A percentile compares a stretch with the other conserved stretches of the same genome.
These are phyloP conservation scores for Polydrusus tereticollis DNA, from an alignment of 2,888 invertebrate species.

Conservation along the genomic window DNA sequence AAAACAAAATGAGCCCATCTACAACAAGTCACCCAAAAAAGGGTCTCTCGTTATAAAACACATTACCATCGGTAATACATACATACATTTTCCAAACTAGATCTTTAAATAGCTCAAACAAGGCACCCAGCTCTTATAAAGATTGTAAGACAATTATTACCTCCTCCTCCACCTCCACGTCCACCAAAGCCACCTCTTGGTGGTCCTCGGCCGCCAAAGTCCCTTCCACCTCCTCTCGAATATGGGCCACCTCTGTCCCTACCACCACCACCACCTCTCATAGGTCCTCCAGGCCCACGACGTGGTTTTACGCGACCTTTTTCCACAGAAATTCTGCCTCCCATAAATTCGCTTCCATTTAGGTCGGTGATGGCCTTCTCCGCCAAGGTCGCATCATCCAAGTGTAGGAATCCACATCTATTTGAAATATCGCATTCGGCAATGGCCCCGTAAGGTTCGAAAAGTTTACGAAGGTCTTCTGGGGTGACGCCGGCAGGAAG, in stretches of 20 bases:
- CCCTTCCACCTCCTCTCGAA: constrained; percentile 58
- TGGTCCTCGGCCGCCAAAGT: constrained; percentile 52
- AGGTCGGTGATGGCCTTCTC: constrained; percentile 84
- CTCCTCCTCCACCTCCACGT: constrained; percentile 42
- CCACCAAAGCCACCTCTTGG: constrained; percentile 45
- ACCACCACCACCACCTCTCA: constrained; percentile 68
- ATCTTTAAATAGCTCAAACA: too few species aligned
- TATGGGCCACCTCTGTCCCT: constrained; percentile 66
- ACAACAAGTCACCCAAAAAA: too few species aligned
- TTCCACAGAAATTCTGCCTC: constrained; percentile 87
- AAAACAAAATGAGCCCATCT: too few species aligned
- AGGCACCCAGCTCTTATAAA: too few species aligned
- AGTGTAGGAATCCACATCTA: constrained; percentile 94
- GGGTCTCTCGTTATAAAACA: too few species aligned
- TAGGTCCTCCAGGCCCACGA: constrained; percentile 67
- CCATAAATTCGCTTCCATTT: constrained; percentile 86
- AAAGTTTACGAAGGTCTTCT: constrained; percentile 85
- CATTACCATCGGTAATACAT: too few species aligned
- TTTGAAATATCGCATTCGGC: constrained; percentile 96
- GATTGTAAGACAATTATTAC: constrained; percentile 5
- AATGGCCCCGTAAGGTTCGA: constrained; percentile 88
- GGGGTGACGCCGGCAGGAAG: constrained; percentile 87
- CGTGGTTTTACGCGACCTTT: constrained; percentile 82
- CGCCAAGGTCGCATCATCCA: constrained; percentile 87
- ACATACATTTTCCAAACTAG: too few species aligned